Conservation (phyloP, 2,113 vertebrate species). For the Micronycteris hirsuta region DNA sequence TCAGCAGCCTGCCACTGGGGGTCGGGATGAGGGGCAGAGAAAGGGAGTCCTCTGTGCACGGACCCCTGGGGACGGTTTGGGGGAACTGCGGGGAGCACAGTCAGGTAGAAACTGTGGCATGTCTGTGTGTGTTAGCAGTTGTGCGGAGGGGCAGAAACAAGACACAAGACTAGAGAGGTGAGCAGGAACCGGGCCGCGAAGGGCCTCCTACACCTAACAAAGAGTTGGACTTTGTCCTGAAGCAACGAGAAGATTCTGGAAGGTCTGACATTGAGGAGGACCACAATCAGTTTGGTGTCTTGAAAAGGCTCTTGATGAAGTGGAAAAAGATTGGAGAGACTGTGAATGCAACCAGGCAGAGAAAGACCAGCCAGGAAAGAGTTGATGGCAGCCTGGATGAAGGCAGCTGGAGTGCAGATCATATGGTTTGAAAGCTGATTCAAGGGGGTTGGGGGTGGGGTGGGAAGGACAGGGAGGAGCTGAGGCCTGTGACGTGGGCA, state of each 20-base stretch:
- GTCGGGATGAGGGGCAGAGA: too few relatives aligned
- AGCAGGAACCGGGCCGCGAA: background rate
- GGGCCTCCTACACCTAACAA: background rate
- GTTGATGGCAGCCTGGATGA: too few relatives aligned
- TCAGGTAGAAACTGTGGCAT: background rate
- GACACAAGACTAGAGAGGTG: background rate
- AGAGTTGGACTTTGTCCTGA: background rate
- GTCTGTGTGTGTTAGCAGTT: too few relatives aligned
- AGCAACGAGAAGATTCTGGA: background rate
- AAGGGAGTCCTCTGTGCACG: background rate
- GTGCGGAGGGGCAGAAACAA: background rate
- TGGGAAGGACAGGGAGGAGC: background rate
- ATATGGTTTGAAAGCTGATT: background rate
- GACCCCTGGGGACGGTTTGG: background rate
- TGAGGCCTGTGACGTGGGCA: background rate
- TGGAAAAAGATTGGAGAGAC: background rate
- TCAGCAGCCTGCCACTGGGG: background rate
- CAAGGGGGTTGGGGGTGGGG: accelerated
- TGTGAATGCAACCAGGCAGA: background rate
- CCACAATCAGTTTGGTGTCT: background rate
- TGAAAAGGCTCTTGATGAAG: background rate
- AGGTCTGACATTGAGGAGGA: background rate
- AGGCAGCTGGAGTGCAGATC: background rate
- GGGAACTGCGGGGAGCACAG: background rate
- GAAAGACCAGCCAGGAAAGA: background rate